Evolutionary conservation across 2,113 vertebrate species (phyloP).

Genomic region (Petromus typicus): DNA sequence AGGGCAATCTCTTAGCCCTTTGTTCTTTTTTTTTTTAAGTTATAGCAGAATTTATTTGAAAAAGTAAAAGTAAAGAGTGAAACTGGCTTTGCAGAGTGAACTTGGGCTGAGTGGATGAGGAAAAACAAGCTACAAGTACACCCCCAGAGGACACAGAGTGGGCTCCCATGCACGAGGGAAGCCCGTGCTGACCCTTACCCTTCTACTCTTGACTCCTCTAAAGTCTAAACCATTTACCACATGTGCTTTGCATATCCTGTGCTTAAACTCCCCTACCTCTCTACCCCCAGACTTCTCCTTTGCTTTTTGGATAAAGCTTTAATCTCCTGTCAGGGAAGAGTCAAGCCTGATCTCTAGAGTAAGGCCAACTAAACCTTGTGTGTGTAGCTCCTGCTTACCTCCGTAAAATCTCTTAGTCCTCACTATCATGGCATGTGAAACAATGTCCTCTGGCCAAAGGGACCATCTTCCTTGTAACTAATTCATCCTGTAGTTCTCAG

Average conservation of each 20-base stretch:
- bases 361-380: neutral
- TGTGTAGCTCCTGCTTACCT: neutral
- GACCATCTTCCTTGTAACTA: neutral
- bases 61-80: neutral
- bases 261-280: neutral
- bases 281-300: slow-evolving; percentile 37
- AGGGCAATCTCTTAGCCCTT: slow-evolving; percentile 26
- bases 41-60: neutral
- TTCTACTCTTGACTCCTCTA: neutral
- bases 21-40: neutral
- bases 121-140: neutral
- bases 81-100: neutral
- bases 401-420: neutral
- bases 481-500: neutral
- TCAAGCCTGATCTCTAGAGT: slow-evolving; percentile 54
- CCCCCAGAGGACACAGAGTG: neutral
- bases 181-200: neutral
- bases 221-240: neutral
- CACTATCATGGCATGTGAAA: neutral
- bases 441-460: neutral
- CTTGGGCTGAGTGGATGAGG: neutral
- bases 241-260: slow-evolving; percentile 21
- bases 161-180: neutral
- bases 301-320: slow-evolving; percentile 59
- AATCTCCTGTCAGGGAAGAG: neutral